These are phyloP conservation scores for Sceloporus tristichus DNA, from an alignment of 2,113 vertebrate genomes.

Conservation along the genomic window DNA sequence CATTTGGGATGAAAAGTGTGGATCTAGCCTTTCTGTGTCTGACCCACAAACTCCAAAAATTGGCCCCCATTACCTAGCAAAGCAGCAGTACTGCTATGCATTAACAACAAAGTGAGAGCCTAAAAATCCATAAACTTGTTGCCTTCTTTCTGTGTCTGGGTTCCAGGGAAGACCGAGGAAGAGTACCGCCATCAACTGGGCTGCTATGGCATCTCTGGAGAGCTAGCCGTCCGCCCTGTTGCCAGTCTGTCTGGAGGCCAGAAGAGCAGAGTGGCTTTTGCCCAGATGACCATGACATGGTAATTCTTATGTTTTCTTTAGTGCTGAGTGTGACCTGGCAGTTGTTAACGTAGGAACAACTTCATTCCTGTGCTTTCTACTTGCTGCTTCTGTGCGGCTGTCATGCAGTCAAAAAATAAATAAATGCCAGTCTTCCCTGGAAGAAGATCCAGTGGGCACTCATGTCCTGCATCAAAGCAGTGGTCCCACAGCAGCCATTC, in stretches of 20 bases:
- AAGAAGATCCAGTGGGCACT: not conserved
- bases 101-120: not conserved
- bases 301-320: constrained; percentile 67
- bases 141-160: not conserved
- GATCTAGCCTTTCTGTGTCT: too few species aligned
- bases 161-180: constrained; percentile 90
- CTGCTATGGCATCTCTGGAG: constrained; percentile 93
- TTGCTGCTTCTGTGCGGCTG: not conserved
- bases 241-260: constrained; percentile 96
- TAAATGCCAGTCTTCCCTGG: not conserved
- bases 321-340: too few species aligned
- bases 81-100: too few species aligned
- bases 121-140: not conserved
- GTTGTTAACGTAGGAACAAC: not conserved
- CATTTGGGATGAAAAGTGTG: too few species aligned
- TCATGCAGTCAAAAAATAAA: not conserved
- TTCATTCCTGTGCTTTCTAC: not conserved
- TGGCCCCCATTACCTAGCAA: too few species aligned
- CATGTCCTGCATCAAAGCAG: too few species aligned
- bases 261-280: constrained; percentile 97
- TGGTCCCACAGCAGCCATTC: too few species aligned
- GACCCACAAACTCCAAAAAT: too few species aligned
- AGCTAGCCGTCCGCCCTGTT: constrained; percentile 91
- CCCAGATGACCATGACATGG: constrained; percentile 98
- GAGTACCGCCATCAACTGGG: constrained; percentile 98